A percentile compares a stretch with the other conserved stretches of the same genome.
Conservation (phyloP, 2,797 vertebrate genomes). For the Taeniopygia guttata region DNA sequence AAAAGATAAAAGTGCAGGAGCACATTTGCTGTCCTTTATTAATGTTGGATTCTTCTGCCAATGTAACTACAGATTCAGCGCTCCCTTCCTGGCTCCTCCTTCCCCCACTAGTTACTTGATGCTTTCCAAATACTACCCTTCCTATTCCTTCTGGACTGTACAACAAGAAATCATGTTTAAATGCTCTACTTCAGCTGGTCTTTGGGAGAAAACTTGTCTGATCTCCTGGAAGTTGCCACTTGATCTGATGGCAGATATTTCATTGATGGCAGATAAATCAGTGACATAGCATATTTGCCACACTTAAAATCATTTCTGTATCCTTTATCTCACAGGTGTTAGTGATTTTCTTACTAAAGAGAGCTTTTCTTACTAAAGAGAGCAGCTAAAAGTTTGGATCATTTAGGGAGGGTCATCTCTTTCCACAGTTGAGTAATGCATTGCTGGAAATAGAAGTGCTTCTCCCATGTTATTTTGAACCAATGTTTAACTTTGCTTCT, state of each 20-base stretch:
- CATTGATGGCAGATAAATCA: not conserved
- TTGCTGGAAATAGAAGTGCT: not conserved
- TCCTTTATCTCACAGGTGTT: not conserved
- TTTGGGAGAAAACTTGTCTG: not conserved
- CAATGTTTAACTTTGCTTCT: not conserved
- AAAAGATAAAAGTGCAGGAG: not conserved
- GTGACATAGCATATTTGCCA: not conserved
- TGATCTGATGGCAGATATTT: not conserved
- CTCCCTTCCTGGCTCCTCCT: not conserved
- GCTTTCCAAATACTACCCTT: not conserved
- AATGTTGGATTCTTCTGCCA: not conserved
- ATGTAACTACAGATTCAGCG: not conserved
- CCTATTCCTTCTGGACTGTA: not conserved
- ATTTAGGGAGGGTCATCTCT: not conserved
- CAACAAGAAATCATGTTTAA: not conserved
- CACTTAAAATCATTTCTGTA: not conserved
- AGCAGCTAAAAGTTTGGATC: not conserved
- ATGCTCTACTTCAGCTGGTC: not conserved
- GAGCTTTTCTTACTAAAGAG: not conserved
- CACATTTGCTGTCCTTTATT: not conserved
- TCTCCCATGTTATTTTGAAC: not conserved
- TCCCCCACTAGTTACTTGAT: not conserved
- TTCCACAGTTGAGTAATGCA: not conserved
- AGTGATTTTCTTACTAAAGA: too few relatives aligned
- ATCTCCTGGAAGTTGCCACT: not conserved